A percentile compares a stretch with the other conserved stretches of the same genome.
These are phyloP conservation scores for Protosalanx chinensis DNA, from an alignment of 2,797 vertebrate genomes.

Conservation along the genomic window DNA sequence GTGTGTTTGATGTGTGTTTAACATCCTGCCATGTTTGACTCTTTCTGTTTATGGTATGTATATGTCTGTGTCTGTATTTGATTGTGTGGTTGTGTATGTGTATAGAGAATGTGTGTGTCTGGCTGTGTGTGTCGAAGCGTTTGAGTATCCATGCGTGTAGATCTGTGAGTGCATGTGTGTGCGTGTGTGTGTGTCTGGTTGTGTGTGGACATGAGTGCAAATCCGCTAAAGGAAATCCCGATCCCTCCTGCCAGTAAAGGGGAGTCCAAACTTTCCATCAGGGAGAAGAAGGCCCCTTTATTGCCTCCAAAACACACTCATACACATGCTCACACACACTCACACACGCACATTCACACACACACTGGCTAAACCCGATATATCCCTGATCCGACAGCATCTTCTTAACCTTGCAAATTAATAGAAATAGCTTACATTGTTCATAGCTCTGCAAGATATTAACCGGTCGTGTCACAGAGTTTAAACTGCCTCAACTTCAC, in stretches of 20 bases:
- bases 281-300: conserved; percentile 14
- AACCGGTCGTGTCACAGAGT: conserved; percentile 26
- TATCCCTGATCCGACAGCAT: conserved; percentile 2
- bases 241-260: conserved; percentile 5
- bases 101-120: not conserved
- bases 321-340: not conserved
- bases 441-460: conserved; percentile 23
- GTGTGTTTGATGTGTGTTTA: not conserved
- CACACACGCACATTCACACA: not conserved
- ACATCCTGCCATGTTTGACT: not conserved
- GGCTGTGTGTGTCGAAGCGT: not conserved
- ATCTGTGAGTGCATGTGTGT: not conserved
- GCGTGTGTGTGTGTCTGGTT: not conserved
- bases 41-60: not conserved
- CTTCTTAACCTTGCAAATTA: conserved; percentile 22
- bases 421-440: conserved; percentile 46
- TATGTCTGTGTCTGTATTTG: not conserved
- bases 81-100: conserved; percentile 8
- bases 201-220: not conserved
- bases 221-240: conserved; percentile 22
- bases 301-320: conserved; percentile 3
- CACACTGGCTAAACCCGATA: not conserved
- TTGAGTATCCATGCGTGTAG: conserved; percentile 7
- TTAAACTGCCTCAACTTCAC: conserved; percentile 24
- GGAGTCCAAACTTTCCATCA: conserved; percentile 15